Evolutionary conservation across 1,140 invertebrate species (phyloP), one percentile per base, ranked within the genome.

Genomic region (Drosophila sulfurigaster): DNA sequence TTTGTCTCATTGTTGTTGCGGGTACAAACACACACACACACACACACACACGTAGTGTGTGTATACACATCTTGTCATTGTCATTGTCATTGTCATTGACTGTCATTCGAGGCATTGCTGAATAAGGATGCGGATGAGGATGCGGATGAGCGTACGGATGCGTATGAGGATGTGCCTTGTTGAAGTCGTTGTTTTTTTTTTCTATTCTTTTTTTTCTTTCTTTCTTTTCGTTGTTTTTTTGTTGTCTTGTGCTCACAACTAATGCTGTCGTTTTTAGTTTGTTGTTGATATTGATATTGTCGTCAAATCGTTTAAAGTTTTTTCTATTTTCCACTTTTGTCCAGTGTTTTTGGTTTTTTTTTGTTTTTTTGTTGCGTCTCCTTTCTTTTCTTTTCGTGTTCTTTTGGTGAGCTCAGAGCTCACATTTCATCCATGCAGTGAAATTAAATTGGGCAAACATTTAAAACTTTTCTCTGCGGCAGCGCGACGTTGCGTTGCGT

Each of bases 281-380:
- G 43, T 71, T 57, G 32, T 46, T 65, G 41, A 49, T 70, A 58
- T 70, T 75, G 67, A 62, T 70, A 63, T 70, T 57, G 65, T 70
- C 73, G 49, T 70, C 71, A 74, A 74, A 68, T 74, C 65, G 71
- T 57, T 74, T 74, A 68, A 74, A 74, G 58, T 74, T 74, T 63
- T 62, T 52, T 64, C 49, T 56, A 56, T 59, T 66, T 66, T 75
- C 62, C 51, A 60, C 59, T 64, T 68, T 64, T 49, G 57, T 54
- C 20, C 45, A 51, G 20, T 13, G 51, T 64, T 64, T 66, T 54
- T 25, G 10, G 51, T 64, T 64, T 66, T 54, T 25, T 43, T 57
- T 72, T 58, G 25, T 30, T 35, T 8, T 35, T 46, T 28, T 7
- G 32, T 32, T 7, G 5, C 30, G 5, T 5, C 30, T 3, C 10